phyloP scores from a whole-genome alignment of 2,797 vertebrate genomes.

The Mallotus villosus region DNA sequence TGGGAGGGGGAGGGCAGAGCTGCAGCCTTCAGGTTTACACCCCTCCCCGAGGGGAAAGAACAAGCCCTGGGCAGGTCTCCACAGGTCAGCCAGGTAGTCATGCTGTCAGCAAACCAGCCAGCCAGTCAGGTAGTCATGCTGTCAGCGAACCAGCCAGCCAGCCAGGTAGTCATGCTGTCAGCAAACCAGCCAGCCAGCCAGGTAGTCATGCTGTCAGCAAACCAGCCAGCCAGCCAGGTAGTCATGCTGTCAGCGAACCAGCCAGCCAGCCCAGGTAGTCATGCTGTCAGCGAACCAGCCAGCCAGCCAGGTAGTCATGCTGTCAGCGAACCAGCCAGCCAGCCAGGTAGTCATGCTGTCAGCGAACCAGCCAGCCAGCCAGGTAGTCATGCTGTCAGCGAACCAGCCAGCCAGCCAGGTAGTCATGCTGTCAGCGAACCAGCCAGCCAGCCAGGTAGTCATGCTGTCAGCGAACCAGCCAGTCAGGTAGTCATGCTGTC shows the following conservation, averaged over 20 bases:
- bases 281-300: constrained; percentile 6
- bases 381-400: too few relatives aligned
- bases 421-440: constrained; percentile 7
- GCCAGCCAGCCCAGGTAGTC: neutral
- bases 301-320: neutral
- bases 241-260: constrained; percentile 3
- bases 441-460: neutral
- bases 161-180: constrained; percentile 1
- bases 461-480: too few relatives aligned
- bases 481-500: constrained; percentile 1
- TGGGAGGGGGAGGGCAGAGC: neutral
- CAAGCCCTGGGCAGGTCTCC: neutral
- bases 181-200: neutral
- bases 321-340: constrained; percentile 7
- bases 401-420: too few relatives aligned
- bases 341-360: constrained; percentile 1
- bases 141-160: neutral
- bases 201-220: too few relatives aligned
- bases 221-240: constrained; percentile 2
- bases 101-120: constrained; percentile 6
- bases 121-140: neutral
- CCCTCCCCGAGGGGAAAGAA: neutral
- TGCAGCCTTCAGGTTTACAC: neutral
- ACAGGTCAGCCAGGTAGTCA: constrained; percentile 7
- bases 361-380: neutral